These are phyloP conservation scores for Elmis aenea DNA, from an alignment of 2,888 invertebrate species.

Conservation along the genomic window DNA sequence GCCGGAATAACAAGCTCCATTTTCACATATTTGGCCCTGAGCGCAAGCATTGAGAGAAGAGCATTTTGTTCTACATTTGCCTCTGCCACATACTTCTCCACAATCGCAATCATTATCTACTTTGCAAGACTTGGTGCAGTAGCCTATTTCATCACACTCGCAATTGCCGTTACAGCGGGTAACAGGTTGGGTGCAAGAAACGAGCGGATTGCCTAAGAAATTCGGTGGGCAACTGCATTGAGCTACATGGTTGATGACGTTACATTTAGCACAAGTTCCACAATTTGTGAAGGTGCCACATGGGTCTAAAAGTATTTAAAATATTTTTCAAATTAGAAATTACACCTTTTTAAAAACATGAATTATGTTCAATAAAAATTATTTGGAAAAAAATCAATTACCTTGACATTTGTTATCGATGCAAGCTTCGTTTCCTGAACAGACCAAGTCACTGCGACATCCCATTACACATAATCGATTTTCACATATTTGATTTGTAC, in stretches of 20 bases:
- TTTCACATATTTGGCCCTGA: constrained; percentile 70
- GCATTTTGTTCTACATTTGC: constrained; percentile 71
- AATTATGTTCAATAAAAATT: background rate
- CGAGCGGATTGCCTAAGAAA: constrained; percentile 76
- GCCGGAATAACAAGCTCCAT: constrained; percentile 71
- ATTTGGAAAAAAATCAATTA: constrained; percentile 42
- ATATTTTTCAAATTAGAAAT: constrained; percentile 9
- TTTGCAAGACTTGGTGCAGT: constrained; percentile 68
- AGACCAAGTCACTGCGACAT: constrained; percentile 78
- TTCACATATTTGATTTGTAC: constrained; percentile 78
- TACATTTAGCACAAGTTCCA: constrained; percentile 78
- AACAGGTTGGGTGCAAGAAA: constrained; percentile 69
- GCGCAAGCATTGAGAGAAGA: constrained; percentile 62
- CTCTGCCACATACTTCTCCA: constrained; percentile 71
- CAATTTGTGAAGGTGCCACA: constrained; percentile 70
- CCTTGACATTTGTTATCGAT: constrained; percentile 76
- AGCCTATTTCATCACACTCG: constrained; percentile 76
- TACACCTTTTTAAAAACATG: constrained; percentile 1
- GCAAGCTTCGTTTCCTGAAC: constrained; percentile 71
- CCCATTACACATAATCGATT: constrained; percentile 81
- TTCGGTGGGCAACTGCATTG: constrained; percentile 81
- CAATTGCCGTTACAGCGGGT: constrained; percentile 71
- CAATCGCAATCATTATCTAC: constrained; percentile 68
- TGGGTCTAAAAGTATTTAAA: constrained; percentile 64
- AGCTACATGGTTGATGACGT: constrained; percentile 76